These are phyloP conservation scores for Myocastor coypus DNA, from an alignment of 2,113 vertebrate genomes.

Conservation along the genomic window DNA sequence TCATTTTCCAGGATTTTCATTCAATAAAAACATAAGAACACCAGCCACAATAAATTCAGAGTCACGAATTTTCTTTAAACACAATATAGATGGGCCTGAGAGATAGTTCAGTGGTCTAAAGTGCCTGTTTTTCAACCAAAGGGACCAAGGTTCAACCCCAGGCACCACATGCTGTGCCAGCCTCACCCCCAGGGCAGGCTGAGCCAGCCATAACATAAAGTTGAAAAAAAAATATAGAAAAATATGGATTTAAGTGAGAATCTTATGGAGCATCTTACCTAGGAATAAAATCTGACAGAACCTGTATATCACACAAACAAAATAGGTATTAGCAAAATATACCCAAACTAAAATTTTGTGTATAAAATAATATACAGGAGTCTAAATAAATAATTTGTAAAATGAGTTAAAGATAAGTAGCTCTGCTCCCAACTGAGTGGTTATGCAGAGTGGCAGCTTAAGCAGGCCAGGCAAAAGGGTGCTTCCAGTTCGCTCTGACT, in stretches of 20 bases:
- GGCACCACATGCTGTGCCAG: no score
- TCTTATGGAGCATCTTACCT: background rate
- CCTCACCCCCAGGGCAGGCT: no score
- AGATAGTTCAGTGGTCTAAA: no score
- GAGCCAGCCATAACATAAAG: no score
- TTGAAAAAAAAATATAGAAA: no score
- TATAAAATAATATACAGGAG: background rate
- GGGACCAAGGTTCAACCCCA: no score
- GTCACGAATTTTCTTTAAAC: background rate
- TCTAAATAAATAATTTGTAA: background rate
- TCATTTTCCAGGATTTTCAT: background rate
- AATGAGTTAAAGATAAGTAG: slow-evolving; percentile 7
- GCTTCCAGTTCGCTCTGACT: background rate
- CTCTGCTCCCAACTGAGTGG: background rate
- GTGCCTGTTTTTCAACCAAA: no score
- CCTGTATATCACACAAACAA: background rate
- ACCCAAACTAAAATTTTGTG: background rate
- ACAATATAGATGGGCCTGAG: no score
- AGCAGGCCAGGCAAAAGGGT: background rate
- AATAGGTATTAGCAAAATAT: background rate
- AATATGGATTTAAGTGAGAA: background rate
- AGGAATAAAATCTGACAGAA: background rate
- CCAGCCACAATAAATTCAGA: background rate
- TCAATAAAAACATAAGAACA: background rate
- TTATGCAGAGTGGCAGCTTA: background rate